Percentiles rank a stretch among this genome's conserved stretches.
Evolutionary conservation across 2,797 vertebrate genomes (phyloP).

Genomic region (Pipistrellus pygmaeus): DNA sequence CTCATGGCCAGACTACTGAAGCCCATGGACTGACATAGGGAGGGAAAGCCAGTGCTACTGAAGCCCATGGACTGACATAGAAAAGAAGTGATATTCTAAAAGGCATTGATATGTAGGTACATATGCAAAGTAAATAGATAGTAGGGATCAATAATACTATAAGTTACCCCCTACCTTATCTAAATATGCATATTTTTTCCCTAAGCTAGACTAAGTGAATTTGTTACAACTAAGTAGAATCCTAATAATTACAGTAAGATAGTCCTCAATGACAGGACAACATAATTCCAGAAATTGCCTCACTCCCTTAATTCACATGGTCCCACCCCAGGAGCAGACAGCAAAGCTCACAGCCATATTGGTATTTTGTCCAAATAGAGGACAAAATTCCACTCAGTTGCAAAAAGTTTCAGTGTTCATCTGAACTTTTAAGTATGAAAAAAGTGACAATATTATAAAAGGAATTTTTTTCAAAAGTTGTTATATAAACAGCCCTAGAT

Average conservation of each 20-base stretch:
- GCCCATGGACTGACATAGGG: background rate
- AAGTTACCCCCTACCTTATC: background rate
- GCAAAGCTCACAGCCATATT: background rate
- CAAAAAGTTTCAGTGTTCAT: background rate
- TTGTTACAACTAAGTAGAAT: background rate
- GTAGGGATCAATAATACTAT: background rate
- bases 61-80: background rate
- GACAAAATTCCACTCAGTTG: constrained; percentile 42
- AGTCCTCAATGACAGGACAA: background rate
- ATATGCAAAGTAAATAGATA: background rate
- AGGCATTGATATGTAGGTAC: background rate
- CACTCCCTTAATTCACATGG: background rate
- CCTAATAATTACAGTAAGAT: background rate
- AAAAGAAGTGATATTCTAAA: background rate
- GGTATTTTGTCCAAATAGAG: constrained; percentile 49
- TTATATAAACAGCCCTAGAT: background rate
- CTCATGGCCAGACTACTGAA: background rate
- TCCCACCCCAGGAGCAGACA: background rate
- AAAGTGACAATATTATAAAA: constrained; percentile 66
- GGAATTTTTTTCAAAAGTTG: background rate
- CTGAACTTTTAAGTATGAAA: constrained; percentile 58
- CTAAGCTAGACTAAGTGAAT: background rate
- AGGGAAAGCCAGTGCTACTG: background rate
- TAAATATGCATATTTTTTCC: background rate
- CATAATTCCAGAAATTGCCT: background rate